Conservation (phyloP, 2,888 invertebrate genomes). For the Hirtodrosophila confusa region DNA sequence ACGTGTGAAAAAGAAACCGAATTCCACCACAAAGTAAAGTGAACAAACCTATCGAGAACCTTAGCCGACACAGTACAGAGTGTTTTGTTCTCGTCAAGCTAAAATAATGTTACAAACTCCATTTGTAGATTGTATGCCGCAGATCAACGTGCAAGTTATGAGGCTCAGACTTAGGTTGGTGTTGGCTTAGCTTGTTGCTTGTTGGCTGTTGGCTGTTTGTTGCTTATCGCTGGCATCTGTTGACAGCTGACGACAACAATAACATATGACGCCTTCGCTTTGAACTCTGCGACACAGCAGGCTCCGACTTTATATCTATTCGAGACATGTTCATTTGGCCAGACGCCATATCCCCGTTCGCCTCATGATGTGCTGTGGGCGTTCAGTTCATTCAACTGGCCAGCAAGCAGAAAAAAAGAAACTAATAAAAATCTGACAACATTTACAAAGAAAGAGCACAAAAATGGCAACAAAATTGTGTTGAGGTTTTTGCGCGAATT, state of each 20-base stretch:
- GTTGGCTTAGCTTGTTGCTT: conserved; percentile 22
- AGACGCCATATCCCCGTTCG: conserved; percentile 10
- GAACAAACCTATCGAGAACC: no score
- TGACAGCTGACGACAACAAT: conserved; percentile 55
- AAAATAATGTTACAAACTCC: conserved; percentile 3
- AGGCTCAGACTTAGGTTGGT: conserved; percentile 26
- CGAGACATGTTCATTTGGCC: conserved; percentile 39
- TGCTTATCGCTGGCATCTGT: conserved; percentile 66
- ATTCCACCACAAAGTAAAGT: no score
- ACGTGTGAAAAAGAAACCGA: no score
- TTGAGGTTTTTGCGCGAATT: conserved; percentile 1
- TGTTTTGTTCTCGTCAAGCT: background rate
- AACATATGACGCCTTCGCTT: conserved; percentile 54
- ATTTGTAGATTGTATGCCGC: conserved; percentile 42
- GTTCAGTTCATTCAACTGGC: conserved; percentile 67
- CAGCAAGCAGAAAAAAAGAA: background rate
- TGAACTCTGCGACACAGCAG: conserved; percentile 63
- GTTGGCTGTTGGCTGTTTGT: conserved; percentile 28
- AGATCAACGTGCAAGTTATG: conserved; percentile 67
- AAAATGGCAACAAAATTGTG: conserved; percentile 25
- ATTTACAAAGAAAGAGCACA: conserved; percentile 1
- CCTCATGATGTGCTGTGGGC: conserved; percentile 42
- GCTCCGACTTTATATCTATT: conserved; percentile 23
- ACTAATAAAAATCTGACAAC: conserved; percentile 4
- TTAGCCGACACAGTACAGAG: conserved; percentile 1